Percentiles rank a stretch among this genome's conserved stretches.
These are phyloP conservation scores for Aleadryas rufinucha DNA, from an alignment of 2,113 vertebrate species.

Conservation along the genomic window DNA sequence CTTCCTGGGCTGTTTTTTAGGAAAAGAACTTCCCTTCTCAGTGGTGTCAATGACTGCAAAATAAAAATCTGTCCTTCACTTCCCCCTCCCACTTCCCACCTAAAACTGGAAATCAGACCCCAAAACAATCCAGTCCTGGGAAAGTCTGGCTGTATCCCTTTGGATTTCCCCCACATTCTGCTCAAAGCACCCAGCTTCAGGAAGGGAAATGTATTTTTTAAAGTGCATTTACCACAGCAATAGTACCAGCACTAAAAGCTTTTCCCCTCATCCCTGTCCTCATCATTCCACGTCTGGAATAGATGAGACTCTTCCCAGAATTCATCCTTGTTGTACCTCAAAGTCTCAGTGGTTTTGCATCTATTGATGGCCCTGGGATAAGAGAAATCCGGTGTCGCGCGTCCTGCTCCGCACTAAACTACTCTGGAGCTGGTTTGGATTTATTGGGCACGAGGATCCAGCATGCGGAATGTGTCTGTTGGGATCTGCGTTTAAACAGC, in stretches of 20 bases:
- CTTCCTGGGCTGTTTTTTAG: not conserved
- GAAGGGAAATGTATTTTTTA: conserved; percentile 31
- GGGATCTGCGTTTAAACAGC: conserved; percentile 34
- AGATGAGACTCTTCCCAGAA: not conserved
- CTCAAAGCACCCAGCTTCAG: conserved; percentile 34
- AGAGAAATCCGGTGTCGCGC: not conserved
- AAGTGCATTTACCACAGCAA: conserved; percentile 67
- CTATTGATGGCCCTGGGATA: not conserved
- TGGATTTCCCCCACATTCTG: not conserved
- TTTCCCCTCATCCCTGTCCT: conserved; percentile 2
- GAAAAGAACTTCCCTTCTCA: not conserved
- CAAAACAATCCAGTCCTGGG: not conserved
- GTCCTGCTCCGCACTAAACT: conserved; percentile 51
- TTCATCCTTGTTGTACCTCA: conserved; percentile 29
- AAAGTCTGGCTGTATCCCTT: conserved; percentile 3
- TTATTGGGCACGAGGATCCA: conserved; percentile 52
- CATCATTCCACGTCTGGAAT: not conserved
- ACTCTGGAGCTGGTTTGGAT: conserved; percentile 43
- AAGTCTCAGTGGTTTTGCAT: conserved; percentile 21
- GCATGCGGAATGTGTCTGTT: conserved; percentile 35
- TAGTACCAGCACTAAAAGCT: conserved; percentile 55
- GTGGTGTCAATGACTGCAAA: not conserved
- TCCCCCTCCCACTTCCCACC: not conserved
- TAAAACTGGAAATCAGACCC: not conserved
- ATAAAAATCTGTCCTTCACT: not conserved